Conservation (phyloP, 2,888 invertebrate genomes). For the Thymelicus acteon region DNA sequence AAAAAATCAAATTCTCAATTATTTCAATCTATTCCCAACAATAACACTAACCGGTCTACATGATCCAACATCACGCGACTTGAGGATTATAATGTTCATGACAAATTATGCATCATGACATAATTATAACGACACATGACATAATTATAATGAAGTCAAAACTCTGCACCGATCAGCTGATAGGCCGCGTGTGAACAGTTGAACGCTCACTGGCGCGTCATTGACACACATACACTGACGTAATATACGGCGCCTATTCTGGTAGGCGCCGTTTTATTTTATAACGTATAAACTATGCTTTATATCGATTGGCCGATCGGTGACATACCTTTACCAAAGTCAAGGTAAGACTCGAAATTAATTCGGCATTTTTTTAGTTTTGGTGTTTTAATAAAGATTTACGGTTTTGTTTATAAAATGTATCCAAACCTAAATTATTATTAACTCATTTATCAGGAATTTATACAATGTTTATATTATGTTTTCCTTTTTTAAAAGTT, state of each 20-base stretch:
- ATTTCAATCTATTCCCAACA: too few relatives aligned
- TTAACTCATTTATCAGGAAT: too few relatives aligned
- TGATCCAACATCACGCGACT: too few relatives aligned
- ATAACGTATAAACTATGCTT: too few relatives aligned
- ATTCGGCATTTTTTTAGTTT: background rate
- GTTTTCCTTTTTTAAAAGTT: too few relatives aligned
- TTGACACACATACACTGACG: slow-evolving; percentile 68
- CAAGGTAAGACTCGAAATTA: background rate
- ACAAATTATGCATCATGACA: too few relatives aligned
- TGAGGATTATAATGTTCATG: too few relatives aligned
- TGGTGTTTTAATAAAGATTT: background rate
- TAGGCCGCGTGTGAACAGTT: slow-evolving; percentile 18
- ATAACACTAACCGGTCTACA: too few relatives aligned
- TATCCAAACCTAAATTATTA: too few relatives aligned
- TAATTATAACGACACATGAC: background rate
- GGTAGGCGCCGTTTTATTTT: slow-evolving; percentile 15
- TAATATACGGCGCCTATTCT: slow-evolving; percentile 47
- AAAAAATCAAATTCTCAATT: too few relatives aligned
- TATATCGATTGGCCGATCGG: background rate
- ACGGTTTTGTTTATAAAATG: too few relatives aligned
- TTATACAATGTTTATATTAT: too few relatives aligned
- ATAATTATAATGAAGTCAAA: slow-evolving; percentile 4
- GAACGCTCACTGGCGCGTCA: slow-evolving; percentile 49
- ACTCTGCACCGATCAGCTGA: slow-evolving; percentile 22
- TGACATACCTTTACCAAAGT: background rate